Evolutionary conservation across 2,113 vertebrate genomes (phyloP).

Genomic region (Formicarius rufipectus): DNA sequence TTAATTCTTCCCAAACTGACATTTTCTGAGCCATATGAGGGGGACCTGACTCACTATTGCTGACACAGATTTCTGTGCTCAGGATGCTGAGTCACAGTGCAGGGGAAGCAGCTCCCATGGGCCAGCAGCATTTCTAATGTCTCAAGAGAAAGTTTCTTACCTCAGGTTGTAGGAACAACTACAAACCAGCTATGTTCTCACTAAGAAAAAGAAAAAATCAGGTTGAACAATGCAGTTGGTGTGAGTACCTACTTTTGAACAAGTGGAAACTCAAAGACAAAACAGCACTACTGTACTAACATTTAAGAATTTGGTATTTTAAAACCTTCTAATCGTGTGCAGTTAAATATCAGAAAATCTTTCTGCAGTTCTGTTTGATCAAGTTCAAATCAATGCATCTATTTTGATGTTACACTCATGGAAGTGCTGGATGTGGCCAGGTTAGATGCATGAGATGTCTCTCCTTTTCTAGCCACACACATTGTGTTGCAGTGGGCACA

Average conservation of each 20-base stretch:
- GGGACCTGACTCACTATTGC: rapidly evolving
- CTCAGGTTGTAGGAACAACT: not conserved
- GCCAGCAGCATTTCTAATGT: not conserved
- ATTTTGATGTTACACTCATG: not conserved
- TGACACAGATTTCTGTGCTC: not conserved
- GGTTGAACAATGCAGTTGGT: not conserved
- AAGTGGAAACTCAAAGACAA: not conserved
- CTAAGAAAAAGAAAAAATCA: not conserved
- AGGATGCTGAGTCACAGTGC: rapidly evolving
- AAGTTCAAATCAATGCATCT: not conserved
- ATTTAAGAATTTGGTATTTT: not conserved
- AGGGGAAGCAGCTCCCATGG: not conserved
- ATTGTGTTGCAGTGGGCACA: not conserved
- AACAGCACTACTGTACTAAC: not conserved
- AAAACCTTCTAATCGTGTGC: not conserved
- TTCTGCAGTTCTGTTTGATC: not conserved
- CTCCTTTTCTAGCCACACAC: not conserved
- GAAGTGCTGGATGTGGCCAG: not conserved
- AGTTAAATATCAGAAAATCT: not conserved
- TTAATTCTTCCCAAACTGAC: not conserved
- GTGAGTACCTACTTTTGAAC: not conserved
- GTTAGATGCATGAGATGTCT: not conserved
- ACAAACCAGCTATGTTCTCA: not conserved
- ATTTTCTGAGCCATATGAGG: not conserved
- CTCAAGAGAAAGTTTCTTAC: not conserved